phyloP scores from a whole-genome alignment of 1,140 invertebrate genomes.

The Eueides isabella region DNA sequence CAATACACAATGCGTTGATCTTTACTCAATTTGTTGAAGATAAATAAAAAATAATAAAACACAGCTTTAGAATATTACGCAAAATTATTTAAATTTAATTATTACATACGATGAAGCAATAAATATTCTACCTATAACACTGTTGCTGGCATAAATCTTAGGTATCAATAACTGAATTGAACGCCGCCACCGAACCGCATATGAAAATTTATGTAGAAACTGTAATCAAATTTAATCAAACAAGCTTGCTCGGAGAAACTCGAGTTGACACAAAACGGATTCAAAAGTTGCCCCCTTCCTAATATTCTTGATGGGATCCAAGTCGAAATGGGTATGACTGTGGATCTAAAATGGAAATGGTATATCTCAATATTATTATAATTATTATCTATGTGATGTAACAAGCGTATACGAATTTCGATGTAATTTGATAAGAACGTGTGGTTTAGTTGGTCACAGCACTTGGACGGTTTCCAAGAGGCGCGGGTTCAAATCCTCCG shows the following conservation, averaged over 20 bases:
- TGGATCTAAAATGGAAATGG: not conserved
- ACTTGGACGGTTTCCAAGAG: too few species aligned
- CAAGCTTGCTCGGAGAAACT: constrained; percentile 25
- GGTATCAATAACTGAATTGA: constrained; percentile 29
- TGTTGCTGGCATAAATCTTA: constrained; percentile 21
- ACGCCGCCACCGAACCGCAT: constrained; percentile 11
- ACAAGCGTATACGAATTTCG: too few species aligned
- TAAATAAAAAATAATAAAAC: too few species aligned
- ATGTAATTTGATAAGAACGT: too few species aligned
- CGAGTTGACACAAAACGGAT: constrained; percentile 33
- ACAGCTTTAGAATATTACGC: too few species aligned
- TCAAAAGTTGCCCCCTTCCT: constrained; percentile 36
- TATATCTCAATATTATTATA: not conserved
- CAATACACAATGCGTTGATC: too few species aligned
- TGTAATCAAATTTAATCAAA: constrained; percentile 37
- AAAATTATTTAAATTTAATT: not conserved
- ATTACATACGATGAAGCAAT: not conserved
- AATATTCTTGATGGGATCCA: constrained; percentile 37
- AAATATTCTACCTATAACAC: not conserved
- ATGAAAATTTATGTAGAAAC: constrained; percentile 28
- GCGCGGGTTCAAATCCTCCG: too few species aligned
- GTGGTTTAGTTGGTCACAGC: too few species aligned
- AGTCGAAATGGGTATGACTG: constrained; percentile 1
- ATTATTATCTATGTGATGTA: too few species aligned
- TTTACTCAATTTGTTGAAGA: too few species aligned